A percentile compares a stretch with the other conserved stretches of the same genome.
phyloP scores from a whole-genome alignment of 2,113 vertebrate species.

The Sander lucioperca region DNA sequence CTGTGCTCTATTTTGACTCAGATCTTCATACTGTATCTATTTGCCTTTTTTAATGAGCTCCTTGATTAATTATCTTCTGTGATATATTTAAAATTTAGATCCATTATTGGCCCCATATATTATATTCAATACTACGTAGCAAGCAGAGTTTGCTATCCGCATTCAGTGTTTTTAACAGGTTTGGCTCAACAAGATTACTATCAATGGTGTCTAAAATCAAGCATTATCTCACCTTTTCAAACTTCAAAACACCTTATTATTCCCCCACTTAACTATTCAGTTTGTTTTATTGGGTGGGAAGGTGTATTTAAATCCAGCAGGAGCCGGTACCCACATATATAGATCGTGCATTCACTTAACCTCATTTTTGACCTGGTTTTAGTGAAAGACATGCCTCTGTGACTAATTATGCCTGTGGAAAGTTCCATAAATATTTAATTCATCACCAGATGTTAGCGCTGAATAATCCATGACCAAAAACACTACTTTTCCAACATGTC shows the following conservation, averaged over 20 bases:
- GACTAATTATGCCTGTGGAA: conserved; percentile 76
- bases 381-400: conserved; percentile 69
- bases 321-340: conserved; percentile 57
- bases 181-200: neutral
- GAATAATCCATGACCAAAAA: conserved; percentile 80
- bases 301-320: conserved; percentile 58
- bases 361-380: conserved; percentile 83
- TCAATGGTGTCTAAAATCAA: neutral
- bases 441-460: conserved; percentile 80
- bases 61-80: neutral
- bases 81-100: neutral
- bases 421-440: conserved; percentile 80
- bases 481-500: conserved; percentile 68
- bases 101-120: neutral
- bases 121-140: neutral
- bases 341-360: conserved; percentile 72
- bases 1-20: conserved; percentile 33
- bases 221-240: neutral
- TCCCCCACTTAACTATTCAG: conserved; percentile 15
- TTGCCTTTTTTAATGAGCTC: neutral
- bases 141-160: neutral
- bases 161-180: neutral
- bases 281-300: conserved; percentile 21
- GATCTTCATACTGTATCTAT: conserved; percentile 19
- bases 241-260: conserved; percentile 22